These are phyloP conservation scores for Holothuria glaberrima DNA, from an alignment of 35 echinoderm and acorn worm species.

Conservation along the genomic window DNA sequence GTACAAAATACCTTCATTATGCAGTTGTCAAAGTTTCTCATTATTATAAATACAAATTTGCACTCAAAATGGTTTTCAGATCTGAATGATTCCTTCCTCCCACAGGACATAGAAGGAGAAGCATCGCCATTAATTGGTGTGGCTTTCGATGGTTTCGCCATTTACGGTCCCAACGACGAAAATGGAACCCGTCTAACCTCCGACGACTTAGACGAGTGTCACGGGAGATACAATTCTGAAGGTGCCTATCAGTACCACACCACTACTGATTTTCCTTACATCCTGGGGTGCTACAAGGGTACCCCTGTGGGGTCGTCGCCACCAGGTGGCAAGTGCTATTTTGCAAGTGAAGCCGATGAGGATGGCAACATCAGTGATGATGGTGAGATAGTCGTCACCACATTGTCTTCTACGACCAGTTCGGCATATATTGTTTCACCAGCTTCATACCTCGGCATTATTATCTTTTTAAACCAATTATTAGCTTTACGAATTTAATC, in stretches of 20 bases:
- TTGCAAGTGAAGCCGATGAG: slow-evolving; percentile 59
- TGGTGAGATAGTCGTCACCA: too few relatives aligned
- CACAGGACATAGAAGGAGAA: slow-evolving; percentile 40
- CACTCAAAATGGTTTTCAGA: background rate
- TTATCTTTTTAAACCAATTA: too few relatives aligned
- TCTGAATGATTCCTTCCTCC: background rate
- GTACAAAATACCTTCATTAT: too few relatives aligned
- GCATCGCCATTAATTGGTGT: slow-evolving; percentile 65
- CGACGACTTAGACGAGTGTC: slow-evolving; percentile 65
- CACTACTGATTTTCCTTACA: slow-evolving; percentile 88
- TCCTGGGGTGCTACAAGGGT: slow-evolving; percentile 83
- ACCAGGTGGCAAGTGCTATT: slow-evolving; percentile 62
- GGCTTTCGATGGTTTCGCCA: slow-evolving; percentile 79
- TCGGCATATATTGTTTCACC: too few relatives aligned
- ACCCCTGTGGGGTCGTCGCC: slow-evolving; percentile 9
- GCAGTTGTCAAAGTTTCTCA: background rate
- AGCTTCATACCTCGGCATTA: too few relatives aligned
- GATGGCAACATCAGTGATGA: background rate
- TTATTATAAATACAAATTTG: too few relatives aligned
- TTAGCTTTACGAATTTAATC: too few relatives aligned
- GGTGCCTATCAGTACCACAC: slow-evolving; percentile 83
- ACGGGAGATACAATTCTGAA: slow-evolving; percentile 27
- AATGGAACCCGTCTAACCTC: slow-evolving; percentile 41
- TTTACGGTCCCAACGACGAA: slow-evolving; percentile 84
- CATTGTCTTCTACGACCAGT: too few relatives aligned